These are phyloP conservation scores for Zaprionus lachaisei DNA, from an alignment of 1,140 invertebrate species.

Conservation along the genomic window DNA sequence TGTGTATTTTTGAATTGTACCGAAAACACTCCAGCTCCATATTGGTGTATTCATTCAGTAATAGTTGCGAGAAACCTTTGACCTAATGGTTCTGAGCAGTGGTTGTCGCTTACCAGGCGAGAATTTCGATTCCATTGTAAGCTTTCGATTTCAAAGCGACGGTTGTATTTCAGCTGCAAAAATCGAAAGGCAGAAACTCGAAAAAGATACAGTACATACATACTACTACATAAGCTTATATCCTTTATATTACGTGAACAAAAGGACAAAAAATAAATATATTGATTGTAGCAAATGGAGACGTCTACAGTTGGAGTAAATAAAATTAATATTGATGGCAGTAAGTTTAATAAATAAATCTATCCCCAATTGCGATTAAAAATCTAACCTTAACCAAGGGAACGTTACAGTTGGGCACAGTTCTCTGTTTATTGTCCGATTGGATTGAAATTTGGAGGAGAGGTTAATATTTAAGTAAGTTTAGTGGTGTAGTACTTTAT, in stretches of 20 bases:
- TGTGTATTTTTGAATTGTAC: not conserved
- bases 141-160: conserved; percentile 58
- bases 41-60: conserved; percentile 9
- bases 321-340: conserved; percentile 43
- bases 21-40: conserved; percentile 16
- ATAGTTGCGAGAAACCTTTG: conserved; percentile 59
- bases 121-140: conserved; percentile 58
- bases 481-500: too few species aligned
- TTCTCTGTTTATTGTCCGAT: too few species aligned
- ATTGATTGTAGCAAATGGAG: conserved; percentile 50
- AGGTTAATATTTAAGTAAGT: too few species aligned
- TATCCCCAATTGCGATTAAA: not conserved
- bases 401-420: not conserved
- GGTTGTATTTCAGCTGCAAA: conserved; percentile 55
- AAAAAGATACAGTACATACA: not conserved
- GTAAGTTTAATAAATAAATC: conserved; percentile 51
- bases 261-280: not conserved
- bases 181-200: not conserved
- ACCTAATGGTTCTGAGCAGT: conserved; percentile 45
- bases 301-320: conserved; percentile 38
- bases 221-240: not conserved
- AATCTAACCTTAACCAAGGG: not conserved
- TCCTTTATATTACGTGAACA: not conserved
- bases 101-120: conserved; percentile 40
- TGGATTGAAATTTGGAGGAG: too few species aligned